A percentile compares a stretch with the other conserved stretches of the same genome.
Conservation (phyloP, 1,140 invertebrate genomes). For the Drosophila pruinosa region DNA sequence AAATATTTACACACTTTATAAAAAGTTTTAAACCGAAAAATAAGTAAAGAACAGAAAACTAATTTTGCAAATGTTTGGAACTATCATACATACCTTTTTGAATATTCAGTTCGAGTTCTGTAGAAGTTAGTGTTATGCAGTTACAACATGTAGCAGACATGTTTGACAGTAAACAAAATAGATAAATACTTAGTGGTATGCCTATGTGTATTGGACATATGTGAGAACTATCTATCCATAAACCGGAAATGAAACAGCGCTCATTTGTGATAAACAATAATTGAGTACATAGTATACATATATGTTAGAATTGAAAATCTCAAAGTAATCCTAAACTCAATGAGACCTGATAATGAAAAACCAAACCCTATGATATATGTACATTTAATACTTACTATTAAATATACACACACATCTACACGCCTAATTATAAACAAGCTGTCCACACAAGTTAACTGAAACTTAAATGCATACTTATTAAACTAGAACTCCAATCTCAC, state of each 20-base stretch:
- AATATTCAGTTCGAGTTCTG: slow-evolving; percentile 10
- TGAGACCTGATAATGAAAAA: slow-evolving; percentile 62
- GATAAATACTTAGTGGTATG: neutral
- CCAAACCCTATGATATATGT: neutral
- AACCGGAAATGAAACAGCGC: slow-evolving; percentile 21
- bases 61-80: slow-evolving; percentile 18
- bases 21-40: neutral
- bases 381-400: neutral
- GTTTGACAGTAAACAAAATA: neutral
- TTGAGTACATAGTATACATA: slow-evolving; percentile 38
- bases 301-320: slow-evolving; percentile 33
- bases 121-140: slow-evolving; percentile 12
- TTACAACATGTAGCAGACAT: neutral
- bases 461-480: neutral
- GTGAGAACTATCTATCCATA: slow-evolving; percentile 4
- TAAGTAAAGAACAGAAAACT: neutral
- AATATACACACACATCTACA: neutral
- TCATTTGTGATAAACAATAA: slow-evolving; percentile 57
- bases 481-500: neutral
- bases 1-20: neutral
- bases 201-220: too few relatives aligned
- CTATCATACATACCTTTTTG: neutral
- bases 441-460: slow-evolving; percentile 33
- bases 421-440: slow-evolving; percentile 9
- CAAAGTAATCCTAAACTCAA: slow-evolving; percentile 55